Evolutionary conservation across 2,113 vertebrate species (phyloP).

Genomic region (Girardinichthys multiradiatus): DNA sequence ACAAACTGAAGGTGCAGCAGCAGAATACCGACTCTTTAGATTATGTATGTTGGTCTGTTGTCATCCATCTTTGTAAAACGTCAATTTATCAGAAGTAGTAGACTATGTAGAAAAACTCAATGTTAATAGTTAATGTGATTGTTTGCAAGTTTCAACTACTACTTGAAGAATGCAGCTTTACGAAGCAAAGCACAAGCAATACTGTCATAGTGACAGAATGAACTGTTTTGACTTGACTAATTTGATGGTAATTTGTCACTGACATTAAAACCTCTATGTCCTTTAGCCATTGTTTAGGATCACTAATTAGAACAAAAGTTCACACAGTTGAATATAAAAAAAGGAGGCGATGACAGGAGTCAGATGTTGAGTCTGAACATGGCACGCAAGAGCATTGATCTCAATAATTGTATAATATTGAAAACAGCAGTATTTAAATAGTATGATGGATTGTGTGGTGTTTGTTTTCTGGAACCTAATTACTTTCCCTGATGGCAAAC

Average conservation of each 20-base stretch:
- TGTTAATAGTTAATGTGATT: background rate
- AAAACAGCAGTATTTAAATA: background rate
- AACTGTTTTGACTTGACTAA: background rate
- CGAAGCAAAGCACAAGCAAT: background rate
- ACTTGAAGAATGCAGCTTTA: background rate
- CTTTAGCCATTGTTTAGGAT: background rate
- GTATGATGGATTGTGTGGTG: background rate
- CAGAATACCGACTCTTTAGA: background rate
- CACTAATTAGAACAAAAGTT: background rate
- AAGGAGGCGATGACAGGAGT: background rate
- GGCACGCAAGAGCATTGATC: background rate
- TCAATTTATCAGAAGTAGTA: too few relatives aligned
- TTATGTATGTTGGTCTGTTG: background rate
- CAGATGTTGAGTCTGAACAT: background rate
- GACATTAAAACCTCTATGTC: background rate
- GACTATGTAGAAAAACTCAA: background rate
- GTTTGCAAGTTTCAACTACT: background rate
- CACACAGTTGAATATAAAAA: background rate
- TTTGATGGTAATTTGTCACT: background rate
- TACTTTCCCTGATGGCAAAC: constrained; percentile 8
- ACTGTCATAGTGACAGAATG: constrained; percentile 22
- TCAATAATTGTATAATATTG: background rate
- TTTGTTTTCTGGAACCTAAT: constrained; percentile 14
- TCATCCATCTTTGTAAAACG: background rate
- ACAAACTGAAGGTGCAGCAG: background rate